phyloP scores from a whole-genome alignment of 2,888 invertebrate genomes.

The Ormyrus rosae region DNA sequence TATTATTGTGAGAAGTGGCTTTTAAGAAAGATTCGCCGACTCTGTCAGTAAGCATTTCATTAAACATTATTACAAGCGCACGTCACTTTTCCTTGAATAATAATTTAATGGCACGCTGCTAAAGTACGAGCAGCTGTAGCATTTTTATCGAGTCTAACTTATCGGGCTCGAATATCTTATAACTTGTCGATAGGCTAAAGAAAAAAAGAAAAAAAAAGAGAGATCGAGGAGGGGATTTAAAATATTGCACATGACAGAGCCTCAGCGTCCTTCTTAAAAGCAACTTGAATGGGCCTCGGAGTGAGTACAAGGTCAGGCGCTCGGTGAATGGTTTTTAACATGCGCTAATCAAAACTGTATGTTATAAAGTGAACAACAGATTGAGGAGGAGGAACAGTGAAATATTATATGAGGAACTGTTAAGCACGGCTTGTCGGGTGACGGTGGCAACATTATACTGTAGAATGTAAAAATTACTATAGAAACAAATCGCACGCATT shows the following conservation, averaged over 20 bases:
- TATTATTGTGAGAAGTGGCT: conserved; percentile 31
- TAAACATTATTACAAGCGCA: background rate
- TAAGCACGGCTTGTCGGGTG: conserved; percentile 73
- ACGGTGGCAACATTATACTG: conserved; percentile 67
- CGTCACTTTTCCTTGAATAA: background rate
- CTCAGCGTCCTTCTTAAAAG: conserved; percentile 48
- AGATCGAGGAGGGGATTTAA: background rate
- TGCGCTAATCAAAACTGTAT: conserved; percentile 49
- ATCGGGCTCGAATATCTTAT: background rate
- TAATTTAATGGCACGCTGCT: background rate
- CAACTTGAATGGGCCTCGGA: conserved; percentile 23
- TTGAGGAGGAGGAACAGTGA: conserved; percentile 21
- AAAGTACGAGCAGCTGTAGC: background rate
- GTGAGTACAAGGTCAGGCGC: conserved; percentile 39
- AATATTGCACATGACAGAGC: conserved; percentile 29
- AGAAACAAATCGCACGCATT: conserved; percentile 42
- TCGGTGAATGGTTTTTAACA: conserved; percentile 56
- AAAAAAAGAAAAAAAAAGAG: background rate
- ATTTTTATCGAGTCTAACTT: background rate
- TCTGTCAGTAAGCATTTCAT: conserved; percentile 11
- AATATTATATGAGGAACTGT: conserved; percentile 49
- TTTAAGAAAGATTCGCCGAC: conserved; percentile 37
- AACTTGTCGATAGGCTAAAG: background rate
- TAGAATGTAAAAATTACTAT: conserved; percentile 46
- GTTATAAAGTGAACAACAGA: conserved; percentile 3